phyloP scores from a whole-genome alignment of 2,797 vertebrate species.

The Trachops cirrhosus region DNA sequence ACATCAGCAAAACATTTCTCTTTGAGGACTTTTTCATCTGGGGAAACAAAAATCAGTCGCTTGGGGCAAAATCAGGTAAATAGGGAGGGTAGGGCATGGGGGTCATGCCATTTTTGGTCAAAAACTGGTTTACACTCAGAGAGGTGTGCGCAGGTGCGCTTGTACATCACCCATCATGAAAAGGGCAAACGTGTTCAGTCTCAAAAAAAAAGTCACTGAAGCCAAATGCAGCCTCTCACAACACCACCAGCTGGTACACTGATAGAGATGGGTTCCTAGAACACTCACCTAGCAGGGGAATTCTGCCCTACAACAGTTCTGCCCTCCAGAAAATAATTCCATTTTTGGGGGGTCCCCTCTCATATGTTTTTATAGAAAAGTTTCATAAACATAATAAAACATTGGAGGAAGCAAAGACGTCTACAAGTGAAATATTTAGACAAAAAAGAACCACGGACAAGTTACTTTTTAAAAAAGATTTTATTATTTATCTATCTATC shows the following conservation, averaged over 20 bases:
- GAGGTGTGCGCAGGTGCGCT: neutral
- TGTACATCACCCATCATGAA: neutral
- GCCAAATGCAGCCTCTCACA: neutral
- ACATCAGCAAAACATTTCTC: neutral
- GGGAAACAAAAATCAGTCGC: neutral
- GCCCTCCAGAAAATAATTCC: neutral
- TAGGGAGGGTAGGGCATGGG: neutral
- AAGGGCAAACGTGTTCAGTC: neutral
- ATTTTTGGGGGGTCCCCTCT: neutral
- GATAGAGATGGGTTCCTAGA: neutral
- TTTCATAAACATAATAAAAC: neutral
- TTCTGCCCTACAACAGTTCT: neutral
- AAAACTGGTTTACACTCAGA: neutral
- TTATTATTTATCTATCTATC: too few relatives aligned
- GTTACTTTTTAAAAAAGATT: neutral
- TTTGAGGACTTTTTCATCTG: neutral
- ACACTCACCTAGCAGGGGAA: neutral
- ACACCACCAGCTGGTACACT: neutral
- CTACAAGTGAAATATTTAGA: neutral
- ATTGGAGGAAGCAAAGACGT: neutral
- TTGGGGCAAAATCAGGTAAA: neutral
- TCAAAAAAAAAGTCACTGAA: neutral
- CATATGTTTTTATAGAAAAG: neutral
- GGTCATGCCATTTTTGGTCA: neutral
- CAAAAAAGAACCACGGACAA: neutral